phyloP scores from a whole-genome alignment of 2,888 invertebrate genomes.

The Megaustenia siamemsis region DNA sequence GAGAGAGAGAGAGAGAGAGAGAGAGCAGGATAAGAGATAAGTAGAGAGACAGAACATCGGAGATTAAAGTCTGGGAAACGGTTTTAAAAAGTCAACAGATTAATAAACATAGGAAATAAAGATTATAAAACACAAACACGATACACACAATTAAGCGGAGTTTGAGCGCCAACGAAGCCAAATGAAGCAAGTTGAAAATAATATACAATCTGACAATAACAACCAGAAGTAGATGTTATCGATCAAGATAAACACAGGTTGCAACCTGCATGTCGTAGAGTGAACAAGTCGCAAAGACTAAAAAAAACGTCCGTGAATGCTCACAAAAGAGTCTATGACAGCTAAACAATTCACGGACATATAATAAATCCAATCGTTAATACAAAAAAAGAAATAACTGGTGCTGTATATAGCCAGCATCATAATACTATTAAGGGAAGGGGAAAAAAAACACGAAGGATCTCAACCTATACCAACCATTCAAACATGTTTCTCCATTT shows the following conservation, averaged over 20 bases:
- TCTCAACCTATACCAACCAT: neutral
- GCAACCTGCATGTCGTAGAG: neutral
- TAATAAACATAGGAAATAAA: too few relatives aligned
- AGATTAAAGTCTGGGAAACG: too few relatives aligned
- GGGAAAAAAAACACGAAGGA: neutral
- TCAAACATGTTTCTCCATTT: conserved; percentile 29
- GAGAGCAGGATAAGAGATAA: neutral
- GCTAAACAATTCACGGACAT: neutral
- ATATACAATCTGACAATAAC: neutral
- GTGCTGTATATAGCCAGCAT: neutral
- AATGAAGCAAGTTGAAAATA: neutral
- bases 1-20: conserved; percentile 17
- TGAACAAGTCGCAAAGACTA: neutral
- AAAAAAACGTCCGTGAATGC: neutral
- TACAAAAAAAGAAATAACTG: neutral
- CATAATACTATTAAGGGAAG: too few relatives aligned
- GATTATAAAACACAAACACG: too few relatives aligned
- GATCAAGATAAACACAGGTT: neutral
- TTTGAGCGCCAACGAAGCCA: neutral
- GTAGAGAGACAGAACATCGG: conserved; percentile 13
- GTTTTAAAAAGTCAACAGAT: too few relatives aligned
- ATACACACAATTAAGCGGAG: too few relatives aligned
- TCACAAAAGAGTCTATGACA: neutral
- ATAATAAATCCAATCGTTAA: neutral
- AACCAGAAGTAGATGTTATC: neutral